Percentiles rank a stretch among this genome's conserved stretches.
These are phyloP conservation scores for Poeciliopsis retropinna DNA, from an alignment of 2,113 vertebrate species.

Conservation along the genomic window DNA sequence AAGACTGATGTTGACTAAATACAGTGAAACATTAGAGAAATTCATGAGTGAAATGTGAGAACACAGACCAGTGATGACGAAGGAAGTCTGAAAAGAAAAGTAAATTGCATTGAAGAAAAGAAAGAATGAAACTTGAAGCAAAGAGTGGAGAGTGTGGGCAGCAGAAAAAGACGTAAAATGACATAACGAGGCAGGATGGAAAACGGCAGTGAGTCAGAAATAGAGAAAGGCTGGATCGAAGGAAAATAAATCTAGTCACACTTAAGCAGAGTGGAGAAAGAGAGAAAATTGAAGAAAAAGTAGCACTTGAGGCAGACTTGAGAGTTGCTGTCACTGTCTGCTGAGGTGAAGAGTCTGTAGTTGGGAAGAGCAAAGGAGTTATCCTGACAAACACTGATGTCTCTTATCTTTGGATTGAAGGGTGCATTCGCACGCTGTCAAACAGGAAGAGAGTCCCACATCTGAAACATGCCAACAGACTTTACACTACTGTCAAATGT, in stretches of 20 bases:
- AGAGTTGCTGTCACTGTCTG: conserved; percentile 30
- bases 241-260: conserved; percentile 7
- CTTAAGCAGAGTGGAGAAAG: conserved; percentile 7
- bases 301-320: conserved; percentile 1
- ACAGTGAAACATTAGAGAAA: not conserved
- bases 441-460: conserved; percentile 10
- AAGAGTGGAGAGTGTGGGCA: conserved; percentile 12
- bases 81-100: not conserved
- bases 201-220: conserved; percentile 6
- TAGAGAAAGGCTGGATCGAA: not conserved
- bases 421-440: conserved; percentile 13
- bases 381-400: conserved; percentile 18
- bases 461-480: conserved; percentile 4
- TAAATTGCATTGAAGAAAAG: conserved; percentile 1
- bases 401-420: conserved; percentile 18
- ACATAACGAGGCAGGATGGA: conserved; percentile 7
- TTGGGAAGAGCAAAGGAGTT: conserved; percentile 19
- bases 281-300: conserved; percentile 15
- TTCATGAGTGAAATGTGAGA: conserved; percentile 3
- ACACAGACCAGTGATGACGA: not conserved
- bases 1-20: not conserved
- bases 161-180: conserved; percentile 14
- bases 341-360: conserved; percentile 15
- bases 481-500: not conserved
- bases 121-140: not conserved